Evolutionary conservation across 2,797 vertebrate species (phyloP).

Genomic region (Lithobates sylvaticus): DNA sequence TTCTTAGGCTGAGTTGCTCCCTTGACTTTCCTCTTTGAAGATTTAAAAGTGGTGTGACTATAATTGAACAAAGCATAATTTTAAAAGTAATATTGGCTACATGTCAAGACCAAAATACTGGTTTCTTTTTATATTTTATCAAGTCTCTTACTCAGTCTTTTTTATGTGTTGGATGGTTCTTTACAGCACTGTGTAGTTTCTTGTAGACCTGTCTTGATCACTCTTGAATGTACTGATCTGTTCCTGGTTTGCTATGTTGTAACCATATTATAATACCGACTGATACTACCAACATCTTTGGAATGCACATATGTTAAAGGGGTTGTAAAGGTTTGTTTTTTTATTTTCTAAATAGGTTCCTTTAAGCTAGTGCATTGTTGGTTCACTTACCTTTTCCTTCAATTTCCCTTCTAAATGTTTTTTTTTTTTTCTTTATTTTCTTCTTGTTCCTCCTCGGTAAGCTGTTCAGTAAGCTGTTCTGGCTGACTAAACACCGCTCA

Average conservation of each 20-base stretch:
- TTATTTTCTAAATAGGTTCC: too few species aligned
- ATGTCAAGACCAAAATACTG: slow-evolving; percentile 10
- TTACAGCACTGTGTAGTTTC: neutral
- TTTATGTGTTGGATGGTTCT: neutral
- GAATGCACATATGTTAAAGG: too few species aligned
- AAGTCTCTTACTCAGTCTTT: neutral
- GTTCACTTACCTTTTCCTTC: too few species aligned
- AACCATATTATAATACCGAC: too few species aligned
- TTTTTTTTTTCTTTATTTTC: too few species aligned
- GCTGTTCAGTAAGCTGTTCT: too few species aligned
- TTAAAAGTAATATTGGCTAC: slow-evolving; percentile 35
- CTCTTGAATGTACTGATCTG: neutral
- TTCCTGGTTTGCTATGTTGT: neutral
- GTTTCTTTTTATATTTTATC: slow-evolving; percentile 26
- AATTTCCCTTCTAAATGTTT: too few species aligned
- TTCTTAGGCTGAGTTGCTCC: slow-evolving; percentile 26
- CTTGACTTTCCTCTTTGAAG: slow-evolving; percentile 30
- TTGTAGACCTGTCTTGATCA: neutral
- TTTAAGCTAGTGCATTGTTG: too few species aligned
- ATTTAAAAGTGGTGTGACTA: slow-evolving; percentile 4
- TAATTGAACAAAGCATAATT: slow-evolving; percentile 16
- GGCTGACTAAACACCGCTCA: too few species aligned
- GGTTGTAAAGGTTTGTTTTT: too few species aligned
- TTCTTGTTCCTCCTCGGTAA: too few species aligned
- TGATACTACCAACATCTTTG: too few species aligned